A percentile compares a stretch with the other conserved stretches of the same genome.
phyloP scores from a whole-genome alignment of 2,113 vertebrate genomes.

The Tor tambroides region DNA sequence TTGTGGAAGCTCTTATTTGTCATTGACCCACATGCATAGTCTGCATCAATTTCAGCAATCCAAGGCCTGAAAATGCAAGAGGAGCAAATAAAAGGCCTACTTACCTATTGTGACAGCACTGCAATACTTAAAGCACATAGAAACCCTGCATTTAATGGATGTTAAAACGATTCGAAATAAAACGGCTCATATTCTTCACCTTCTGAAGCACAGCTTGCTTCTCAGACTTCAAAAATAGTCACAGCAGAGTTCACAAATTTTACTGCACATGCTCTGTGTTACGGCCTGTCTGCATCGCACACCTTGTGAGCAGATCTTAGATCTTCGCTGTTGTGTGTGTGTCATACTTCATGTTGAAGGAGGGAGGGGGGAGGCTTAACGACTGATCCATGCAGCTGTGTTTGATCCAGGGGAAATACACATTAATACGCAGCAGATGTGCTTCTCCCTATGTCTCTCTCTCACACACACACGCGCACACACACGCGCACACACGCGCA shows the following conservation, averaged over 20 bases:
- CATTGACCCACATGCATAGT: background rate
- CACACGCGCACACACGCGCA: background rate
- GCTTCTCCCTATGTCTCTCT: constrained; percentile 31
- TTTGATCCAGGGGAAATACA: constrained; percentile 46
- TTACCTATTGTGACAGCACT: background rate
- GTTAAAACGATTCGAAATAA: background rate
- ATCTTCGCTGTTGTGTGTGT: constrained; percentile 44
- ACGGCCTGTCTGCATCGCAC: background rate
- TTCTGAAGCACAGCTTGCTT: constrained; percentile 2
- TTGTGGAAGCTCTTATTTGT: background rate
- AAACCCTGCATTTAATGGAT: background rate
- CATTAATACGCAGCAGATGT: constrained; percentile 74
- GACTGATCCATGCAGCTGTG: constrained; percentile 56
- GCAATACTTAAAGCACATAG: background rate
- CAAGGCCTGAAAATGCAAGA: no score
- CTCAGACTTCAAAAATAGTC: constrained; percentile 10
- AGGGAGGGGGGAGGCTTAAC: constrained; percentile 36
- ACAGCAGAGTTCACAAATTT: background rate
- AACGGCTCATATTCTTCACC: background rate
- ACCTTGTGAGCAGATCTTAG: constrained; percentile 42
- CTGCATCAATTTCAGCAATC: background rate
- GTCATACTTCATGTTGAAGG: constrained; percentile 32
- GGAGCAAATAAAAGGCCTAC: background rate
- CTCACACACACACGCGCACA: background rate
- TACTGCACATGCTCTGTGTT: background rate